Evolutionary conservation across 2,888 invertebrate species (phyloP).

Genomic region (Orthosia gracilis): DNA sequence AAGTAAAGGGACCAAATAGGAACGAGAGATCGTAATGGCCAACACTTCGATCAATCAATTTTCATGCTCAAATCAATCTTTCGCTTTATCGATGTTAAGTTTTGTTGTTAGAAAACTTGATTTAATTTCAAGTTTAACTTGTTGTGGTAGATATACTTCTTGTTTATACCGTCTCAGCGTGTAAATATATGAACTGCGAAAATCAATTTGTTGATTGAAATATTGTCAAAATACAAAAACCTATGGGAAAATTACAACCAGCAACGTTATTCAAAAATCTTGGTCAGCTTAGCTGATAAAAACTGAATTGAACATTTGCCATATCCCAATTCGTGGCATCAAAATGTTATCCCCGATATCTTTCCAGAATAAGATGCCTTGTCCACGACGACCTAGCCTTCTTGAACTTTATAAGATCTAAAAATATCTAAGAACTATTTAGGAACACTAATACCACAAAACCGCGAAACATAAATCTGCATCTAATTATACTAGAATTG

Average conservation of each 20-base stretch:
- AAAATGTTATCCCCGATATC: too few species aligned
- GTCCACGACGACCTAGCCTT: too few species aligned
- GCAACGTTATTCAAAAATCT: neutral
- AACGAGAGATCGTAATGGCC: neutral
- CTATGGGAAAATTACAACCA: neutral
- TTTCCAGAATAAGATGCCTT: too few species aligned
- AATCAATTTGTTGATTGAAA: neutral
- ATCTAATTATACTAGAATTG: constrained; percentile 65
- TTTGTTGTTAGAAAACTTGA: neutral
- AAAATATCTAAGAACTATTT: constrained; percentile 3
- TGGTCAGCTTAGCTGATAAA: neutral
- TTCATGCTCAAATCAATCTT: neutral
- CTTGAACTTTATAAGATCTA: neutral
- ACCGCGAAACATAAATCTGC: constrained; percentile 28
- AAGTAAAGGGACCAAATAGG: neutral
- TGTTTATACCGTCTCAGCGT: neutral
- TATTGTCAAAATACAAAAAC: neutral
- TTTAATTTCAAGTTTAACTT: neutral
- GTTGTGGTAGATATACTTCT: neutral
- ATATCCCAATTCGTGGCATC: too few species aligned
- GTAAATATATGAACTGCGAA: neutral
- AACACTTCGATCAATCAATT: neutral
- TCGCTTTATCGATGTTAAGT: neutral
- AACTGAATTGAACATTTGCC: neutral
- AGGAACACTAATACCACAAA: neutral